Percentiles rank a stretch among this genome's conserved stretches.
Evolutionary conservation across 2,888 invertebrate genomes (phyloP).

Genomic region (Pseudococcus longispinus): DNA sequence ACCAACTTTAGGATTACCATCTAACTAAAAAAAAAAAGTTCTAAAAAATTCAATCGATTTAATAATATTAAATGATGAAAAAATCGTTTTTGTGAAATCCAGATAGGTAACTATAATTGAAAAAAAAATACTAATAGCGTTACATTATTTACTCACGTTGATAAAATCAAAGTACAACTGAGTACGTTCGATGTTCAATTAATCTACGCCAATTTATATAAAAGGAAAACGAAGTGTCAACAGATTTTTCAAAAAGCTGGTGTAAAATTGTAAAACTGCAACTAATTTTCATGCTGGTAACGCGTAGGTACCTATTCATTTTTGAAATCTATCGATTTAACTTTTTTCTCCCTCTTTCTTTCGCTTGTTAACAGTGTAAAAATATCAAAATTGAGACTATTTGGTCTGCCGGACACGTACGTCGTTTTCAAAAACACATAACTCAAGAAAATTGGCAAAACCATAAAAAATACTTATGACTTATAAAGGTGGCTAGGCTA

Average conservation of each 20-base stretch:
- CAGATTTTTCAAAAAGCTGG: neutral
- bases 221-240: neutral
- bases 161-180: too few relatives aligned
- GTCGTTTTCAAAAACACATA: conserved; percentile 23
- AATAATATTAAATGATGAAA: too few relatives aligned
- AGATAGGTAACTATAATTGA: too few relatives aligned
- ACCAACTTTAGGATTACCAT: neutral
- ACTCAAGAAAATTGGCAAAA: conserved; percentile 11
- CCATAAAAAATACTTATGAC: conserved; percentile 11
- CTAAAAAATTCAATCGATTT: neutral
- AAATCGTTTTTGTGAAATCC: too few relatives aligned
- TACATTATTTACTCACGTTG: too few relatives aligned
- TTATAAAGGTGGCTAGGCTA: neutral
- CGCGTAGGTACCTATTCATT: neutral
- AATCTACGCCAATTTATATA: too few relatives aligned
- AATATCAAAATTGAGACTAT: neutral
- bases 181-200: too few relatives aligned
- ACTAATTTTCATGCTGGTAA: conserved; percentile 16
- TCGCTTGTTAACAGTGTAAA: neutral
- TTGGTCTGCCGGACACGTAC: conserved; percentile 19
- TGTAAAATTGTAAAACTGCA: neutral
- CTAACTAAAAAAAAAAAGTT: neutral
- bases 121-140: too few relatives aligned
- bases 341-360: neutral
- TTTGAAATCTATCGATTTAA: conserved; percentile 5